Percentiles rank a stretch among this genome's conserved stretches.
These are phyloP conservation scores for Pontoporia blainvillei DNA, from an alignment of 2,113 vertebrate species.

Conservation along the genomic window DNA sequence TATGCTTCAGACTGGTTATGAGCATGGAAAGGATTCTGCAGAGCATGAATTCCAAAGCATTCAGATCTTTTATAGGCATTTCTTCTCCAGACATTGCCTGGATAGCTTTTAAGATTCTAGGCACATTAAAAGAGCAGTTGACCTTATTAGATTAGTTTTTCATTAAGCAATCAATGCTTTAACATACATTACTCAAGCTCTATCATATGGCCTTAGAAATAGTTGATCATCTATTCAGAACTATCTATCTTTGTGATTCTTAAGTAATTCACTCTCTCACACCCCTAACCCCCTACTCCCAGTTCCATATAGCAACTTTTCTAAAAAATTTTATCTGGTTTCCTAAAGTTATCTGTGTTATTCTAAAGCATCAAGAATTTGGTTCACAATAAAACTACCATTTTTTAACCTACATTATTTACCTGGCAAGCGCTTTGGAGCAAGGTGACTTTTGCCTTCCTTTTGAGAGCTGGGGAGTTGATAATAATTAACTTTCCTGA, in stretches of 20 bases:
- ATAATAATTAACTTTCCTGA: slow-evolving; percentile 69
- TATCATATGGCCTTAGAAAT: neutral
- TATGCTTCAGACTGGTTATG: neutral
- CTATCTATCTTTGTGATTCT: neutral
- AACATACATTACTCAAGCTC: neutral
- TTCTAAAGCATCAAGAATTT: slow-evolving; percentile 6
- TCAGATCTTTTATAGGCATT: neutral
- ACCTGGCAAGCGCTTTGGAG: neutral
- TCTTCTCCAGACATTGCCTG: neutral
- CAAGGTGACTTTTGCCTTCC: slow-evolving; percentile 33
- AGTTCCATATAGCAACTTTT: neutral
- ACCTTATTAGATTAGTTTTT: slow-evolving; percentile 25
- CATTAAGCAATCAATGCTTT: neutral
- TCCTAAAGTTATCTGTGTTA: neutral
- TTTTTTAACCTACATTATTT: slow-evolving; percentile 21
- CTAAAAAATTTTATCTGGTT: neutral
- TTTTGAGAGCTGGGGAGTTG: slow-evolving; percentile 2
- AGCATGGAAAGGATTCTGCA: neutral
- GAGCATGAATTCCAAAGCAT: neutral
- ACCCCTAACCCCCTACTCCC: neutral
- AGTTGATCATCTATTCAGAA: neutral
- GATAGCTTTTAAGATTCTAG: neutral
- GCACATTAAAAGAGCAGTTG: neutral
- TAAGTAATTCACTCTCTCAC: neutral
- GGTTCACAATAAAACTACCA: neutral